Evolutionary conservation across 92 coral and sea anemone genomes (phyloP), one percentile per base, ranked within the genome.

Genomic region (Porites lobata): DNA sequence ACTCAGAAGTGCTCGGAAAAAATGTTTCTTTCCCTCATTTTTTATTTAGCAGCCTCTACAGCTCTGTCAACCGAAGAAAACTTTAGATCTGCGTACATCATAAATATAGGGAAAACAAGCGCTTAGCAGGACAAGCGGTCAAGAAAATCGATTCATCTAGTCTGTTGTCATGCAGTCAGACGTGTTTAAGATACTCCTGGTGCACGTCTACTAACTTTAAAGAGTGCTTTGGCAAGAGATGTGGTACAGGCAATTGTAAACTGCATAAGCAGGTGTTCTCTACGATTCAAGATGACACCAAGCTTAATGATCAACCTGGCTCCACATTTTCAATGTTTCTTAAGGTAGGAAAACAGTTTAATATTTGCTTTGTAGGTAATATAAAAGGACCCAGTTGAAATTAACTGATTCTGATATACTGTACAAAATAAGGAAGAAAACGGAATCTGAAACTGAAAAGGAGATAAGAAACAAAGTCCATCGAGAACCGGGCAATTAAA

Each of bases 141-240:
- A 51, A 50, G 52, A 21, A 58, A 10, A 47, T 72, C 20, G 58
- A 50, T 56, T 72, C 59, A 7, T 2, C 59, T 6, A 72, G 77
- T 1, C 52, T 72, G 14, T 72, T 72, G 1, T 72, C 58, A 1
- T 72, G 77, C 12, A 72, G 24, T 51, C 77, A 50, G 4, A 5
- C 6, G 15, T 72, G 77, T 51, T 15, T 72, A 32, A 50, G 77
- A 20, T 8, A 19, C 12, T 22, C 7, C 12, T 75, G 78, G 78
- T 75, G 78, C 21, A 75, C 64, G 10, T 75, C 78, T 2, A 75
- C 78, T 20, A 75, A 75, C 62, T 75, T 52, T 43, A 75, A 75
- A 18, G 0, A 20, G 78, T 11, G 65, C 20, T 2, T 24, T 18
- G 24, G 22, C 8, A 50, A 54, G 19, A 32, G 13, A 38, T 38